Base-by-base conservation (phyloP, 2,113 vertebrate genomes). In the Sula dactylatra region DNA sequence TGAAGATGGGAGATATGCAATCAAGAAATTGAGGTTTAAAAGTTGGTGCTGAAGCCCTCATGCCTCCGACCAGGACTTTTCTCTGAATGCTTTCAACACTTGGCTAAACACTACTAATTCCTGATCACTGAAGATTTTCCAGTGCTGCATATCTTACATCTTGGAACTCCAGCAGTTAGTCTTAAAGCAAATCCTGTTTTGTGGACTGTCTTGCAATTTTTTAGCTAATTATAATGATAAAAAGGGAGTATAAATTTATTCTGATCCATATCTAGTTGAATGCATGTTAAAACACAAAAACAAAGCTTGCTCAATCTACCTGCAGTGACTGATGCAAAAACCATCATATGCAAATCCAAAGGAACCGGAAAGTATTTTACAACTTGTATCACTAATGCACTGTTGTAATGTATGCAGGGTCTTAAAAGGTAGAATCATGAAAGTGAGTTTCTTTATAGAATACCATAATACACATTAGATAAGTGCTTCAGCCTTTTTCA, bases 131-230 rank as follows among this genome's bases (percentile, higher is more conserved):
- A 98, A 98, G 98, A 97, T 97, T 96, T 98, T 98, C 97, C 98
- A 98, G 98, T 97, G 95, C 98, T 98, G 98, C 98, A 98, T 99
- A 99, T 99, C 98, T 99, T 98, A 97, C 98, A 98, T 97, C 98
- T 97, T 98, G 98, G 97, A 97, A 98, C 97, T 98, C 98, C 97
- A 96, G 97, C 98, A 98, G 98, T 98, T 98, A 98, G 98, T 98
- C 98, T 98, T 98, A 98, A 98, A 98, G 98, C 97, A 98, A 98
- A 98, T 98, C 98, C 98, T 99, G 98, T 99, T 98, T 98, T 98
- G 98, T 99, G 98, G 98, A 99, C 98, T 98, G 98, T 99, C 99
- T 99, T 99, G 99, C 98, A 98, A 98, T 98, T 99, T 99, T 99
- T 98, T 99, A 99, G 99, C 98, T 99, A 99, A 98, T 98, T 98